phyloP scores from a whole-genome alignment of 2,113 vertebrate genomes.

The Lepisosteus osseus region DNA sequence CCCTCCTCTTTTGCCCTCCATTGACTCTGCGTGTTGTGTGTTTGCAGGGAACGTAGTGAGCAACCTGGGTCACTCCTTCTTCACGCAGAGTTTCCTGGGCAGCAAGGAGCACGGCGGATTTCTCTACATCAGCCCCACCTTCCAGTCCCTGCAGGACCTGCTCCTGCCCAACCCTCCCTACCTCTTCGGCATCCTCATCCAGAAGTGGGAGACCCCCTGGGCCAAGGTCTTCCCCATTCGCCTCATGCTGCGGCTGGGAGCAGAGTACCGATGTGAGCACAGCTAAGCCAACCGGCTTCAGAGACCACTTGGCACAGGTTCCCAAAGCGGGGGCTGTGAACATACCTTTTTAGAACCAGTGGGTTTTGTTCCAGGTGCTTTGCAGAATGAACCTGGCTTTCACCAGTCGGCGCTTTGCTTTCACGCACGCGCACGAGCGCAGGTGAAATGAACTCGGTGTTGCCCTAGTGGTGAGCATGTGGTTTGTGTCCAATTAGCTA shows the following conservation, averaged over 20 bases:
- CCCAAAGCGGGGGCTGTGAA: too few relatives aligned
- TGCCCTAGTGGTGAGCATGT: too few relatives aligned
- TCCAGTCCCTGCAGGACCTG: conserved; percentile 93
- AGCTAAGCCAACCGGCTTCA: too few relatives aligned
- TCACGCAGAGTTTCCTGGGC: conserved; percentile 92
- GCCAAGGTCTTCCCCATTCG: conserved; percentile 97
- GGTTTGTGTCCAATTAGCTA: too few relatives aligned
- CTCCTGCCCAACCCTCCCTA: conserved; percentile 90
- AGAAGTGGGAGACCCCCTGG: conserved; percentile 99
- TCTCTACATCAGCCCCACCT: conserved; percentile 87
- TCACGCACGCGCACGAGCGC: too few relatives aligned
- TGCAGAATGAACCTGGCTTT: too few relatives aligned
- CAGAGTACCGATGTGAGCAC: conserved; percentile 93
- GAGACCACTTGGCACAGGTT: too few relatives aligned
- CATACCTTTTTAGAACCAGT: too few relatives aligned
- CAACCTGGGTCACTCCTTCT: conserved; percentile 95
- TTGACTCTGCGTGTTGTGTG: background rate
- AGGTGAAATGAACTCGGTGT: too few relatives aligned
- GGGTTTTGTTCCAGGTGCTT: too few relatives aligned
- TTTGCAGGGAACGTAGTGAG: conserved; percentile 84
- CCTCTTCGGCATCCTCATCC: conserved; percentile 93
- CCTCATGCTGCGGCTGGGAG: conserved; percentile 92
- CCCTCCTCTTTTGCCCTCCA: too few relatives aligned
- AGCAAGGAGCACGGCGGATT: conserved; percentile 96
- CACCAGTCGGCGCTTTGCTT: too few relatives aligned